These are phyloP conservation scores for Tholera decimalis DNA, from an alignment of 2,888 invertebrate genomes.

Conservation along the genomic window DNA sequence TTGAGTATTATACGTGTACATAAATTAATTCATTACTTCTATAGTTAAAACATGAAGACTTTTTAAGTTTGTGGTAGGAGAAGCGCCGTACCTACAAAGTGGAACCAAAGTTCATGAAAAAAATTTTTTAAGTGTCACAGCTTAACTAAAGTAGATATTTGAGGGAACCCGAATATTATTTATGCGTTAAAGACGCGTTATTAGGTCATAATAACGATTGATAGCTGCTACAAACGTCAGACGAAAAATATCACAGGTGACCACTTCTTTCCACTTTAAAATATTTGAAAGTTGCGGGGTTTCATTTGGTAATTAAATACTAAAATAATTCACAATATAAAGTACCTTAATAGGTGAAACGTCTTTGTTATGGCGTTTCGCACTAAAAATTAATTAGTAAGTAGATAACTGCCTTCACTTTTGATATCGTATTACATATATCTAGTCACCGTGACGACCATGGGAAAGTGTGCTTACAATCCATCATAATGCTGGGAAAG, in stretches of 20 bases:
- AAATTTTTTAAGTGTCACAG: too few species aligned
- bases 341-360: slow-evolving; percentile 21
- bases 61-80: too few species aligned
- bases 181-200: too few species aligned
- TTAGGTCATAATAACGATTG: neutral
- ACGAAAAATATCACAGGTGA: neutral
- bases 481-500: slow-evolving; percentile 53
- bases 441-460: slow-evolving; percentile 26
- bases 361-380: slow-evolving; percentile 26
- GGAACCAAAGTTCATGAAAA: too few species aligned
- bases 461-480: slow-evolving; percentile 48
- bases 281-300: neutral
- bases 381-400: slow-evolving; percentile 36
- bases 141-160: too few species aligned
- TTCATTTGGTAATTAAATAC: neutral
- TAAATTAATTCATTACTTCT: too few species aligned
- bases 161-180: too few species aligned
- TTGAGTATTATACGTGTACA: too few species aligned
- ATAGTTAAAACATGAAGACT: too few species aligned
- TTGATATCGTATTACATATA: slow-evolving; percentile 35
- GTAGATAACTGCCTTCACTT: slow-evolving; percentile 36
- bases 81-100: too few species aligned
- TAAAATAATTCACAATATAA: slow-evolving; percentile 1
- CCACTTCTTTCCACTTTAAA: neutral
- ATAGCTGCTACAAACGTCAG: neutral